These are phyloP conservation scores for human (Homo sapiens) DNA, from an alignment of 2,113 vertebrate genomes.

Conservation along the genomic window GRCh38 chr2:178159001-178159500, in stretches of 20 bases:
- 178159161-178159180: not conserved
- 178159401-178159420: not conserved
- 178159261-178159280: not conserved
- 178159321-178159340: constrained; percentile 17
- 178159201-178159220: constrained; percentile 18
- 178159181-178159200: not conserved
- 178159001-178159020: constrained; percentile 17
- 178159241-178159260: not conserved
- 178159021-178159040: constrained; percentile 22
- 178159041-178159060: constrained; percentile 8
- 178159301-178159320: not conserved
- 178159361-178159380: not conserved
- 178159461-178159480: not conserved
- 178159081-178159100: not conserved
- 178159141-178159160: not conserved
- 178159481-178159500: not conserved
- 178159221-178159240: not conserved
- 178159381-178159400: not conserved
- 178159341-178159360: not conserved
- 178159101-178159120: constrained; percentile 9
- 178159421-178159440: too few relatives aligned
- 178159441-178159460: not conserved
- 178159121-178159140: constrained; percentile 20
- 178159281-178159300: not conserved
- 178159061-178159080: constrained; percentile 31